A percentile compares a stretch with the other conserved stretches of the same genome.
These are phyloP conservation scores for Platyscapa corneri DNA, from an alignment of 1,140 invertebrate species.

Conservation along the genomic window DNA sequence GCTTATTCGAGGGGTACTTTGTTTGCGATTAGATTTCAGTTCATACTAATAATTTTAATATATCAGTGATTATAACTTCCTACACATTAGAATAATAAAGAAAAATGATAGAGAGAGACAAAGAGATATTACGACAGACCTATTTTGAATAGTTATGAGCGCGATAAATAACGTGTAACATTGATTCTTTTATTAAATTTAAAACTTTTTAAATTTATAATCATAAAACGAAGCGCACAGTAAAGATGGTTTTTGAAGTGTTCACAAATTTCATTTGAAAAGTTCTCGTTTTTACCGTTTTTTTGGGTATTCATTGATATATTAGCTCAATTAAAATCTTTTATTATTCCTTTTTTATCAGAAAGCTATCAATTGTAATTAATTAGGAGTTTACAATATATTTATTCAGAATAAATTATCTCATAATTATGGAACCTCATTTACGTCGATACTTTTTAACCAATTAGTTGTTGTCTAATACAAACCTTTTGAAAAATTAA, in stretches of 20 bases:
- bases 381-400: constrained; percentile 14
- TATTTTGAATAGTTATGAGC: background rate
- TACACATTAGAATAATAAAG: background rate
- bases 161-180: background rate
- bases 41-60: no score
- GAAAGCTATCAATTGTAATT: background rate
- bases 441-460: background rate
- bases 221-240: background rate
- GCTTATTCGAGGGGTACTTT: no score
- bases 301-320: background rate
- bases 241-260: background rate
- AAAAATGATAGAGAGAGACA: background rate
- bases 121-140: background rate
- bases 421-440: background rate
- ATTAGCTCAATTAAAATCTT: no score
- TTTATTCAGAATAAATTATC: background rate
- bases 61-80: background rate
- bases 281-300: background rate
- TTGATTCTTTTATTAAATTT: constrained; percentile 25
- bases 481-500: background rate
- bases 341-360: background rate
- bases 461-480: background rate
- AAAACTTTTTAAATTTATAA: background rate
- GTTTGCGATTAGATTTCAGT: no score
- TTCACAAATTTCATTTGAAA: background rate